A percentile compares a stretch with the other conserved stretches of the same genome.
Evolutionary conservation across 2,888 invertebrate species (phyloP).

Genomic region (Chesias legatella): DNA sequence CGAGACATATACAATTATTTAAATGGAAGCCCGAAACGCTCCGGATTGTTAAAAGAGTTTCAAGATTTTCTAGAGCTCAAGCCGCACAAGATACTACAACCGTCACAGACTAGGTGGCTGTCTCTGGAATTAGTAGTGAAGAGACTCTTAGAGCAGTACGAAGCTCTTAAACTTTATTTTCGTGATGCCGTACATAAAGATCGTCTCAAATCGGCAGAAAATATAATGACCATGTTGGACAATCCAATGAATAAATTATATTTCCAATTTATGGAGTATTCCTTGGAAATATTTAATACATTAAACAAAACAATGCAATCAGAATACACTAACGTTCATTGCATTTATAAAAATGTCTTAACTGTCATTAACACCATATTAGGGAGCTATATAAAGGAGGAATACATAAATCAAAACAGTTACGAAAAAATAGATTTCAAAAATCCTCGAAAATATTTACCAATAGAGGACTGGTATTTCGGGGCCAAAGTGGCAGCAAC

Average conservation of each 20-base stretch:
- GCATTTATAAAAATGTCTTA: slow-evolving; percentile 6
- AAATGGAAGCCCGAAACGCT: slow-evolving; percentile 20
- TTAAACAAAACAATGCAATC: slow-evolving; percentile 18
- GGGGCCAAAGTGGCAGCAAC: slow-evolving; percentile 11
- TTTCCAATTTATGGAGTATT: slow-evolving; percentile 17
- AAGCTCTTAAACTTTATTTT: slow-evolving; percentile 19
- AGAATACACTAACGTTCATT: slow-evolving; percentile 12
- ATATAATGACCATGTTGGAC: slow-evolving; percentile 13
- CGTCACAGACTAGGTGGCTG: slow-evolving; percentile 25
- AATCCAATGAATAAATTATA: slow-evolving; percentile 21
- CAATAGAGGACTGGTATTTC: slow-evolving; percentile 9
- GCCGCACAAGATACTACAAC: slow-evolving; percentile 22
- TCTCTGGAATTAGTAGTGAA: slow-evolving; percentile 16
- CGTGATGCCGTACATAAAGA: slow-evolving; percentile 1
- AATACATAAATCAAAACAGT: no score
- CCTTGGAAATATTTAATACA: slow-evolving; percentile 14
- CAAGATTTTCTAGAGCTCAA: slow-evolving; percentile 17
- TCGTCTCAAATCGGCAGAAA: slow-evolving; percentile 4
- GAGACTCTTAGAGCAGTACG: slow-evolving; percentile 20
- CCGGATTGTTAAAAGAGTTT: slow-evolving; percentile 17
- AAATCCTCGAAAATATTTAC: slow-evolving; percentile 6
- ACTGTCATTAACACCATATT: slow-evolving; percentile 4
- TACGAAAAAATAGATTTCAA: no score
- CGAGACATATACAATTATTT: slow-evolving; percentile 22
- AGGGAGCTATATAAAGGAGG: no score